phyloP scores from a whole-genome alignment of 1,140 invertebrate genomes.

The Doryteuthis pealeii region DNA sequence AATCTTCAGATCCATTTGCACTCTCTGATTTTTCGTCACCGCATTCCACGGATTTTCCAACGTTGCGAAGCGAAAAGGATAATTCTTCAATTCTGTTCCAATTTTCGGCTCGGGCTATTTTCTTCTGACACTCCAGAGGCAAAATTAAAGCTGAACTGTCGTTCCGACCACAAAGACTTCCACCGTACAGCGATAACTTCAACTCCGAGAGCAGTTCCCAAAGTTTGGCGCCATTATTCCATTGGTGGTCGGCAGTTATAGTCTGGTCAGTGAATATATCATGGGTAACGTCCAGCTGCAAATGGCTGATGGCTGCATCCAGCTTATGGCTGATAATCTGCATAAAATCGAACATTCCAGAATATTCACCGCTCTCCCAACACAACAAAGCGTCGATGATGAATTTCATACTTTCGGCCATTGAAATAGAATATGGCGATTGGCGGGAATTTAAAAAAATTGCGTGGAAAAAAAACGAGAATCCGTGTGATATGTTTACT shows the following conservation, averaged over 20 bases:
- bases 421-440: not conserved
- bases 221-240: not conserved
- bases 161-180: not conserved
- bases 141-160: not conserved
- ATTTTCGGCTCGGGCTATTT: not conserved
- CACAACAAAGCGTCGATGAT: not conserved
- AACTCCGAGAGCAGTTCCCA: not conserved
- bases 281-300: not conserved
- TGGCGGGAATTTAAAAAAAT: too few relatives aligned
- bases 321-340: not conserved
- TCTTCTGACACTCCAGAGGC: too few relatives aligned
- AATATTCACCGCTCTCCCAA: not conserved
- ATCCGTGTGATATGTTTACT: too few relatives aligned
- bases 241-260: not conserved
- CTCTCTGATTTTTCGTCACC: not conserved
- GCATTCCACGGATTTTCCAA: not conserved
- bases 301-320: not conserved
- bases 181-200: not conserved
- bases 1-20: not conserved
- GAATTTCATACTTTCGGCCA: not conserved
- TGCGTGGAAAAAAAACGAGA: too few relatives aligned
- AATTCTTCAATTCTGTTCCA: not conserved
- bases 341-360: not conserved
- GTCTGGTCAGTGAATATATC: not conserved
- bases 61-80: not conserved